These are phyloP conservation scores for Andrena chrysosceles DNA, from an alignment of 2,888 invertebrate genomes.

Conservation along the genomic window DNA sequence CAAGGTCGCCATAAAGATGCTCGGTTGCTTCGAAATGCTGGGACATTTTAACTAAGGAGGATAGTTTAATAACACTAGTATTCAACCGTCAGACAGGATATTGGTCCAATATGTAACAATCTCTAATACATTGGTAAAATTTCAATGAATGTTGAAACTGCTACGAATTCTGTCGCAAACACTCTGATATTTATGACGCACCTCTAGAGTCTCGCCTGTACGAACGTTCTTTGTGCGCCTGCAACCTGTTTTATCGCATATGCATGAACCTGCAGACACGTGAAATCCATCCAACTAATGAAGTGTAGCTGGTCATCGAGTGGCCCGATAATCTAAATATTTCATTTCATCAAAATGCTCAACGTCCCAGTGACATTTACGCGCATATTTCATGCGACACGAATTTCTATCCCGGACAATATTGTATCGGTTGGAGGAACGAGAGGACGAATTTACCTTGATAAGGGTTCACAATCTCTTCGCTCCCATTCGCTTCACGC, in stretches of 20 bases:
- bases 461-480: slow-evolving; percentile 39
- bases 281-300: slow-evolving; percentile 72
- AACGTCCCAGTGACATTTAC: slow-evolving; percentile 4
- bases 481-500: slow-evolving; percentile 13
- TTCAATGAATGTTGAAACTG: too few species aligned
- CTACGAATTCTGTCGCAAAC: too few species aligned
- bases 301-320: slow-evolving; percentile 71
- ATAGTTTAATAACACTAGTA: too few species aligned
- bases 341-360: slow-evolving; percentile 75
- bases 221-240: background rate
- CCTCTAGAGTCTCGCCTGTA: too few species aligned
- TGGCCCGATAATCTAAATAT: slow-evolving; percentile 75
- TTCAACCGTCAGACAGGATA: too few species aligned
- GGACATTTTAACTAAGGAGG: too few species aligned
- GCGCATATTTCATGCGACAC: background rate
- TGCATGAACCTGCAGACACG: background rate
- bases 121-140: too few species aligned
- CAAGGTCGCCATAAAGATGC: too few species aligned
- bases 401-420: slow-evolving; percentile 54
- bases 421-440: slow-evolving; percentile 32
- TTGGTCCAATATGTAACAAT: too few species aligned
- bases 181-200: too few species aligned
- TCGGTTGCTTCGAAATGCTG: too few species aligned
- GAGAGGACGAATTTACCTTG: slow-evolving; percentile 62
- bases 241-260: background rate